A percentile compares a stretch with the other conserved stretches of the same genome.
These are phyloP conservation scores for Pandemis heparana DNA, from an alignment of 2,888 invertebrate genomes.

Conservation along the genomic window DNA sequence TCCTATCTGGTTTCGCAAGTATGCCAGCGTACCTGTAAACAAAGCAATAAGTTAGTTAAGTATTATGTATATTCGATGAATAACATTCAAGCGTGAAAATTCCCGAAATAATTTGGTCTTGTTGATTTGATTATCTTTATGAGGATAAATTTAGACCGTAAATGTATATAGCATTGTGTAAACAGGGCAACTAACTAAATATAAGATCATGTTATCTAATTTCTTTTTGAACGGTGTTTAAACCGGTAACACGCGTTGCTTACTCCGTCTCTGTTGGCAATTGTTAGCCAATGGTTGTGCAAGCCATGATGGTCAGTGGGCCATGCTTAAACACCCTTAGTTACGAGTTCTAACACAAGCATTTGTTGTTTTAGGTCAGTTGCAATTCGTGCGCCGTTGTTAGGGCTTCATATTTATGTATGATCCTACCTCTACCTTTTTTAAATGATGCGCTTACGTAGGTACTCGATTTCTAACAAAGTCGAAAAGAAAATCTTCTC, in stretches of 20 bases:
- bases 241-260: conserved; percentile 59
- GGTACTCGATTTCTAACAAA: neutral
- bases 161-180: neutral
- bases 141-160: no score
- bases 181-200: conserved; percentile 50
- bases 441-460: neutral
- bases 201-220: conserved; percentile 48
- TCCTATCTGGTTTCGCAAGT: conserved; percentile 19
- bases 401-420: neutral
- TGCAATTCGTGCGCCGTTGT: neutral
- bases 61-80: neutral
- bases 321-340: conserved; percentile 61
- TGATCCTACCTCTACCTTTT: neutral
- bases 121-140: no score
- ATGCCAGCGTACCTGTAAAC: conserved; percentile 39
- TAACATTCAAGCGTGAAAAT: neutral
- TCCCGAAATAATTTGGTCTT: no score
- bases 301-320: conserved; percentile 64
- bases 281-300: conserved; percentile 66
- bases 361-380: conserved; percentile 2
- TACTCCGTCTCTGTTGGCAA: conserved; percentile 43
- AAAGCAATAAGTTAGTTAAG: conserved; percentile 21
- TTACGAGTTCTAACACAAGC: neutral
- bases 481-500: conserved; percentile 9
- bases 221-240: conserved; percentile 47